Conservation (phyloP, 2,797 vertebrate genomes). For the Psittacula derbiana region DNA sequence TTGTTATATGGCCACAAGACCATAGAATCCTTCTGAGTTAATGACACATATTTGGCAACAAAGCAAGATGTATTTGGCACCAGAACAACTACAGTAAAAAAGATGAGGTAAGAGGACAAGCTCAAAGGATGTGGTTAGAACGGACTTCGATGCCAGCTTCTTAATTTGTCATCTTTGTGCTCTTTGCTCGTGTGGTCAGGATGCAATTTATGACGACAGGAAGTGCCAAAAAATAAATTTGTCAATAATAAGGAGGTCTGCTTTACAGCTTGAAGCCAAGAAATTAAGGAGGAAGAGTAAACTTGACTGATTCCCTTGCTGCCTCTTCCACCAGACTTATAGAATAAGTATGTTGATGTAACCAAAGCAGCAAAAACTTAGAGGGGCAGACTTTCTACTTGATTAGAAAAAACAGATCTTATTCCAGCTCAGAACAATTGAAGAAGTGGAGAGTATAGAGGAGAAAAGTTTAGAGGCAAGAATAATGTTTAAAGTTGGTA, state of each 20-base stretch:
- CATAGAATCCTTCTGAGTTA: background rate
- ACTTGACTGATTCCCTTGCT: background rate
- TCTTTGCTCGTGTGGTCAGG: background rate
- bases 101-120: slow-evolving; percentile 41
- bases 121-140: slow-evolving; percentile 36
- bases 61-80: background rate
- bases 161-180: slow-evolving; percentile 40
- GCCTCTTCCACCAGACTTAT: background rate
- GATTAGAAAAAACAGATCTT: background rate
- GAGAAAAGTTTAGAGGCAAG: background rate
- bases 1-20: background rate
- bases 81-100: background rate
- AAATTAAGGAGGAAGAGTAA: background rate
- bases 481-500: background rate
- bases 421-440: background rate
- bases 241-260: slow-evolving; percentile 26
- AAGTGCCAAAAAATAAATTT: slow-evolving; percentile 41
- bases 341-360: background rate
- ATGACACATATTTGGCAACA: slow-evolving; percentile 3
- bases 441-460: background rate
- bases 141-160: background rate
- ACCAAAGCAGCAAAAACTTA: background rate
- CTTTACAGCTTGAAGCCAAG: slow-evolving; percentile 2
- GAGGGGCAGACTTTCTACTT: background rate
- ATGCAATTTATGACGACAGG: slow-evolving; percentile 27